A percentile compares a stretch with the other conserved stretches of the same genome.
Evolutionary conservation across 2,888 invertebrate genomes (phyloP).

Genomic region (Archips crataeganus): DNA sequence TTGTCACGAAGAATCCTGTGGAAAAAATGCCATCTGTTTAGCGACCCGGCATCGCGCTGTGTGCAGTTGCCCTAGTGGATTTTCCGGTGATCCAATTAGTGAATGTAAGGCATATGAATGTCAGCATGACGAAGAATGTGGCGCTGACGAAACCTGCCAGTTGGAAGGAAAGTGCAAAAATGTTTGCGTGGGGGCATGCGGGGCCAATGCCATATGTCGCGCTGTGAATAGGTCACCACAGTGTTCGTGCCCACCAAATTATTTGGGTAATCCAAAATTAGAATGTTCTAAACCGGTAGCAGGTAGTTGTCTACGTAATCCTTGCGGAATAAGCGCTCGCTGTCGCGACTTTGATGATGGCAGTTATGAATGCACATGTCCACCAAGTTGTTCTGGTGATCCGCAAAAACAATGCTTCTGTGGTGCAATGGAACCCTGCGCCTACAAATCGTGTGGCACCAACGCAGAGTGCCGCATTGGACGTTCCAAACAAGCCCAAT

Average conservation of each 20-base stretch:
- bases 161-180: conserved; percentile 90
- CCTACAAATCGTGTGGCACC: conserved; percentile 91
- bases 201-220: conserved; percentile 93
- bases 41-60: conserved; percentile 93
- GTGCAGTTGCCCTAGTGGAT: conserved; percentile 95
- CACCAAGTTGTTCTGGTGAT: conserved; percentile 92
- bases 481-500: conserved; percentile 90
- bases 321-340: conserved; percentile 93
- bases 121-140: conserved; percentile 91
- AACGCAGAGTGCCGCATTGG: conserved; percentile 93
- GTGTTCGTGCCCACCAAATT: conserved; percentile 93
- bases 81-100: conserved; percentile 91
- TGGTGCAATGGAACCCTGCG: conserved; percentile 91
- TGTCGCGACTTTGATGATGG: conserved; percentile 91
- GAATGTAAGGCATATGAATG: conserved; percentile 93
- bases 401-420: conserved; percentile 93
- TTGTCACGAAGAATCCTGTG: conserved; percentile 90
- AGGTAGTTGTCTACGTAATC: conserved; percentile 91
- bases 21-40: conserved; percentile 92
- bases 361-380: conserved; percentile 93
- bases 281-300: conserved; percentile 90
- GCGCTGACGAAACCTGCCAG: conserved; percentile 91
- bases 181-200: conserved; percentile 93
- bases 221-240: conserved; percentile 91
- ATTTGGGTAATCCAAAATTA: conserved; percentile 92